Evolutionary conservation across 2,888 invertebrate species (phyloP), one percentile per base, ranked within the genome.

Genomic region (Rhagium mordax): DNA sequence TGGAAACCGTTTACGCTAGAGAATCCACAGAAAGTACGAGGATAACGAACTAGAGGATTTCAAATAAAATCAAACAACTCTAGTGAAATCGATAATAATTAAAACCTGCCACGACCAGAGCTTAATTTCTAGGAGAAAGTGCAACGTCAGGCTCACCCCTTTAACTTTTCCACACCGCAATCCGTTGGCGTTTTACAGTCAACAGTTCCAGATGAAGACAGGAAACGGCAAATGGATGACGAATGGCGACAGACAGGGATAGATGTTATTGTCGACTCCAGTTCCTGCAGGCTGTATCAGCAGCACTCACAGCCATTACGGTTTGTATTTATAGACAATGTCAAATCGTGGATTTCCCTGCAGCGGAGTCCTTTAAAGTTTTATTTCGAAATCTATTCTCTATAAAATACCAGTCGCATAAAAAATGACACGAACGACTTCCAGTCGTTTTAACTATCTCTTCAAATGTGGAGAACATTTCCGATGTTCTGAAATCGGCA

Each of bases 71-170:
- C 74, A 65, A 72, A 77, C 71, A 53, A 70, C 60, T 51, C 15
- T 27, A 20, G 68, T 41, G 20, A 55, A 62, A 78, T 78, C 78
- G 61, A 78, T 78, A 74, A 76, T 78, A 78, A 78, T 78, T 76
- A 78, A 74, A 74, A 74, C 74, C 72, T 65, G 75, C 73, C 78
- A 75, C 33, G 21, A 55, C 13, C 78, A 78, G 74, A 29, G 66
- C 70, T 72, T 70, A 67, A 77, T 75, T 75, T 70, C 75, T 70
- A 62, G 57, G 53, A 20, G 74, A 75, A 74, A 74, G 71, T 75
- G 75, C 77, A 75, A 60, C 70, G 77, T 73, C 74, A 74, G 74
- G 53, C 61, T 71, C 70, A 75, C 75, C 75, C 77, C 77, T 74
- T 77, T 62, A 69, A 49, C 59, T 60, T 60, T 47, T 33, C 70